These are phyloP conservation scores for Pungitius pungitius DNA, from an alignment of 2,113 vertebrate genomes.

Conservation along the genomic window DNA sequence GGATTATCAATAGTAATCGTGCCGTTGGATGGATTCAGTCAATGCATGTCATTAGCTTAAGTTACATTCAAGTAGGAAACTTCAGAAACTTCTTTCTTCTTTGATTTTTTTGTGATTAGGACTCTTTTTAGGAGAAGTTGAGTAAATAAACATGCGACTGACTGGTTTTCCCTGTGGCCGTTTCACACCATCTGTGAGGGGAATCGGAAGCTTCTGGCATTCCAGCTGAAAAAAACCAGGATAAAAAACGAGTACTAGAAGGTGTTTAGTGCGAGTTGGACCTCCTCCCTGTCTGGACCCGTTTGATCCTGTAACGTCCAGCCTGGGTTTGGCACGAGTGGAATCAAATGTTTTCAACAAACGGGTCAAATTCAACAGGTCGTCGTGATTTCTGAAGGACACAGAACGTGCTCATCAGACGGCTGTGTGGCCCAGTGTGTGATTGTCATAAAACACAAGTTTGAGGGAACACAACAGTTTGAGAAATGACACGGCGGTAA, in stretches of 20 bases:
- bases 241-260: neutral
- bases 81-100: neutral
- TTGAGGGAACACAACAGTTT: constrained; percentile 31
- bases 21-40: neutral
- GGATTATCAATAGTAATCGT: neutral
- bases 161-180: constrained; percentile 49
- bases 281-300: neutral
- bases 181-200: constrained; percentile 37
- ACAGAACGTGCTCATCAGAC: constrained; percentile 4
- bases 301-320: neutral
- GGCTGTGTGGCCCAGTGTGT: neutral
- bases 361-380: constrained; percentile 12
- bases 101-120: too few species aligned
- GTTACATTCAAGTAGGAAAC: neutral
- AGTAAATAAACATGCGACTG: neutral
- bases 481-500: constrained; percentile 34
- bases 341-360: too few species aligned
- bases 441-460: constrained; percentile 23
- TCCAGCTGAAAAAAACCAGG: neutral
- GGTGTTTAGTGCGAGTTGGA: neutral
- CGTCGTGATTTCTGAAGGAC: constrained; percentile 3
- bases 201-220: constrained; percentile 6
- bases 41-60: neutral
- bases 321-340: constrained; percentile 15
- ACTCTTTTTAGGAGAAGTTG: neutral